A percentile compares a stretch with the other conserved stretches of the same genome.
These are phyloP conservation scores for Palythoa grandiflora DNA, from an alignment of 92 coral and sea anemone genomes.

Conservation along the genomic window DNA sequence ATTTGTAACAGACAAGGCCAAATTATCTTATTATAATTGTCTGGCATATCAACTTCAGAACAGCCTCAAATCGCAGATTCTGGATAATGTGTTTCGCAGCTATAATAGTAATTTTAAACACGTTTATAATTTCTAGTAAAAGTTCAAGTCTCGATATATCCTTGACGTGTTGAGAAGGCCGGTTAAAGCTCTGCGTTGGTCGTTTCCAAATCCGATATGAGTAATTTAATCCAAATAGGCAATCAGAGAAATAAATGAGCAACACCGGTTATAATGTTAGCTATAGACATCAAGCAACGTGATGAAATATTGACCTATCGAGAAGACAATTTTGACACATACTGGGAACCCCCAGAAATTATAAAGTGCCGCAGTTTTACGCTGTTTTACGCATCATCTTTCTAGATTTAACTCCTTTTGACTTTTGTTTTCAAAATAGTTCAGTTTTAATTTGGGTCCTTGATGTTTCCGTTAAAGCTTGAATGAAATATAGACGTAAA, in stretches of 20 bases:
- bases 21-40: not conserved
- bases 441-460: not conserved
- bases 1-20: not conserved
- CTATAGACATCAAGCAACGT: not conserved
- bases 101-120: constrained; percentile 22
- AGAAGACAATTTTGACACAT: not conserved
- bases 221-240: constrained; percentile 47
- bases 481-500: not conserved
- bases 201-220: constrained; percentile 38
- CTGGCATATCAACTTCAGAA: not conserved
- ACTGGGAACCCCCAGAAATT: constrained; percentile 21
- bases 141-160: not conserved
- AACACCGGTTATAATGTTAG: not conserved
- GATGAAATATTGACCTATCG: constrained; percentile 13
- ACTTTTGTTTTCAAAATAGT: not conserved
- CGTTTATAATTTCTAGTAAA: constrained; percentile 3
- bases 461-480: not conserved
- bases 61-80: not conserved
- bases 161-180: constrained; percentile 36
- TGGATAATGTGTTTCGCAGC: not conserved
- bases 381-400: not conserved
- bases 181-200: constrained; percentile 46
- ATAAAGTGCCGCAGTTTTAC: not conserved
- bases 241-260: constrained; percentile 35
- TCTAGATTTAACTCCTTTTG: not conserved